These are phyloP conservation scores for Sweltsa coloradensis DNA, from an alignment of 1,140 invertebrate species.

Conservation along the genomic window DNA sequence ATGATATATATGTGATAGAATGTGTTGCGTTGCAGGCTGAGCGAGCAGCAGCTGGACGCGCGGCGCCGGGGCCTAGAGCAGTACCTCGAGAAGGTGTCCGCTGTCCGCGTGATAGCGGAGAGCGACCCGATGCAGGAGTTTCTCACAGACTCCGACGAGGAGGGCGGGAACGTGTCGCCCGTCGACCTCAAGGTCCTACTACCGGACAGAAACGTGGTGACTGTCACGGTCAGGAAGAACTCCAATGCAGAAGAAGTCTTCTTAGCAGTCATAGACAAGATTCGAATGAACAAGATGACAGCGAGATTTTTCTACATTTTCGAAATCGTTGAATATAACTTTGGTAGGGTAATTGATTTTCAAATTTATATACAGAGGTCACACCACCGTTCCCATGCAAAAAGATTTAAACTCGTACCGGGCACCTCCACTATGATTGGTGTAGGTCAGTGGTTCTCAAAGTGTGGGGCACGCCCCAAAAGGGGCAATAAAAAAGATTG, in stretches of 20 bases:
- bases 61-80: constrained; percentile 87
- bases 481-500: too few species aligned
- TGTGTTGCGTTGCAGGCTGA: constrained; percentile 38
- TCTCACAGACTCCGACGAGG: constrained; percentile 83
- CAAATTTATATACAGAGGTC: too few species aligned
- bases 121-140: constrained; percentile 96
- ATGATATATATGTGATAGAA: too few species aligned
- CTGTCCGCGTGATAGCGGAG: constrained; percentile 94
- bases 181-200: constrained; percentile 85
- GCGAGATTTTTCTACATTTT: constrained; percentile 93
- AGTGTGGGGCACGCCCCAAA: too few species aligned
- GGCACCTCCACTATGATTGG: too few species aligned
- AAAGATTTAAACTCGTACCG: too few species aligned
- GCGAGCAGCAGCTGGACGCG: constrained; percentile 93
- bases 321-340: constrained; percentile 96
- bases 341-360: constrained; percentile 46
- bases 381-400: too few species aligned
- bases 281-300: constrained; percentile 64
- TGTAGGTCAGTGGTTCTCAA: too few species aligned
- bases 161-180: constrained; percentile 60
- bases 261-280: constrained; percentile 74
- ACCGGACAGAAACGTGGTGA: constrained; percentile 77
- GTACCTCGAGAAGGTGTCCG: constrained; percentile 97
- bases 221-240: constrained; percentile 83
- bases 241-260: constrained; percentile 87